Conservation (phyloP, 2,797 vertebrate genomes). For the Microchirus variegatus region DNA sequence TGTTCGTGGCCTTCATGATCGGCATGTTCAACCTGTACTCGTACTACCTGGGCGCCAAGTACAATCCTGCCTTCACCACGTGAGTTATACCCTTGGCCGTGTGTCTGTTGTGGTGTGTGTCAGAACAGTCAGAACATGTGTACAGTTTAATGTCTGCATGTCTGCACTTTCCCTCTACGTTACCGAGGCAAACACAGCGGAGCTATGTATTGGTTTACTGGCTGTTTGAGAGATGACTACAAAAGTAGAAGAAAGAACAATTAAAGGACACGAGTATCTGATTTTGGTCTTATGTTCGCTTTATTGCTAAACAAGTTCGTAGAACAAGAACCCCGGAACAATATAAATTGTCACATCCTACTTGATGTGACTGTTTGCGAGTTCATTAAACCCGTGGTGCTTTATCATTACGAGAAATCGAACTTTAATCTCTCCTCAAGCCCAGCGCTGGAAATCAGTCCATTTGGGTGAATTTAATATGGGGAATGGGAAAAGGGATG, state of each 20-base stretch:
- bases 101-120: neutral
- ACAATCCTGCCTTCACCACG: slow-evolving; percentile 98
- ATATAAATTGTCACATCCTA: slow-evolving; percentile 12
- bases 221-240: neutral
- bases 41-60: slow-evolving; percentile 97
- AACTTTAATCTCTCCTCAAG: slow-evolving; percentile 42
- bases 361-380: slow-evolving; percentile 29
- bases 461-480: slow-evolving; percentile 29
- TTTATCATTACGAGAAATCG: slow-evolving; percentile 38
- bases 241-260: neutral
- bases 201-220: neutral
- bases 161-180: neutral
- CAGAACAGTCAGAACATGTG: neutral
- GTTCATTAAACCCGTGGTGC: slow-evolving; percentile 41
- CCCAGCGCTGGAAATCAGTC: slow-evolving; percentile 13
- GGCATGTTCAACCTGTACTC: slow-evolving; percentile 99
- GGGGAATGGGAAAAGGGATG: slow-evolving; percentile 2
- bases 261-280: neutral
- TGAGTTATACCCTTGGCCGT: slow-evolving; percentile 79
- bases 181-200: neutral
- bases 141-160: neutral
- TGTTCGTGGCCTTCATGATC: slow-evolving; percentile 99
- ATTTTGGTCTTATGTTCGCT: slow-evolving; percentile 1
- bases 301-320: slow-evolving; percentile 5
- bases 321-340: slow-evolving; percentile 1